Conservation (phyloP, 2,888 invertebrate species). For the Lordiphosa fenestrarum region DNA sequence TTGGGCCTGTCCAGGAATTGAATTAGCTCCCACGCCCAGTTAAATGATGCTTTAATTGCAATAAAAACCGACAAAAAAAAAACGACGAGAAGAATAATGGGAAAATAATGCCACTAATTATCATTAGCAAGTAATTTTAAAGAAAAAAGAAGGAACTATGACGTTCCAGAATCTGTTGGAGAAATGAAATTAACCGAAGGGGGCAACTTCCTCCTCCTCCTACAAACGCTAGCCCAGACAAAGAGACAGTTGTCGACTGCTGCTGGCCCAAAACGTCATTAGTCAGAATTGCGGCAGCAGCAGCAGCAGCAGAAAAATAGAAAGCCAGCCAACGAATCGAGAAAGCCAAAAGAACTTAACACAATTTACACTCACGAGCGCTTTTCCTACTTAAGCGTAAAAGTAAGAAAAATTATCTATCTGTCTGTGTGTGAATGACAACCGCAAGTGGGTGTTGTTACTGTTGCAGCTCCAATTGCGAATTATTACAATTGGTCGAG, state of each 20-base stretch:
- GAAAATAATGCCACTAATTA: slow-evolving; percentile 71
- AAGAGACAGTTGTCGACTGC: slow-evolving; percentile 8
- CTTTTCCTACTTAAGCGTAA: slow-evolving; percentile 66
- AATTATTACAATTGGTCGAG: slow-evolving; percentile 40
- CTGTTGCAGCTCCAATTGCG: slow-evolving; percentile 66
- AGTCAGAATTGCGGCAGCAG: slow-evolving; percentile 48
- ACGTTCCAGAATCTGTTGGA: slow-evolving; percentile 56
- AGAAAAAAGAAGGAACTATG: slow-evolving; percentile 31
- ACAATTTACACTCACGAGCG: slow-evolving; percentile 70
- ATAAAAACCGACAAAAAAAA: slow-evolving; percentile 43
- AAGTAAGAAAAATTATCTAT: slow-evolving; percentile 53
- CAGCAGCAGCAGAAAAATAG: slow-evolving; percentile 42
- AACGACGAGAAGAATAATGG: slow-evolving; percentile 62
- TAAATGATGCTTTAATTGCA: slow-evolving; percentile 69
- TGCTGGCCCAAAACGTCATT: slow-evolving; percentile 51
- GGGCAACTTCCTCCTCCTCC: slow-evolving; percentile 58
- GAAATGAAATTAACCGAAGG: slow-evolving; percentile 31
- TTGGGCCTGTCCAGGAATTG: slow-evolving; percentile 12
- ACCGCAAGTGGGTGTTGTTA: slow-evolving; percentile 65
- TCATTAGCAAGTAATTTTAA: slow-evolving; percentile 57
- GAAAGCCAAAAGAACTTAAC: slow-evolving; percentile 75
- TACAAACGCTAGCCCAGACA: slow-evolving; percentile 20
- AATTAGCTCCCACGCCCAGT: slow-evolving; percentile 61
- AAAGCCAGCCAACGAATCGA: slow-evolving; percentile 53
- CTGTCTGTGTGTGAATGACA: slow-evolving; percentile 45